These are phyloP conservation scores for Schizothorax lantsangensis DNA, from an alignment of 2,797 vertebrate genomes.

Conservation along the genomic window DNA sequence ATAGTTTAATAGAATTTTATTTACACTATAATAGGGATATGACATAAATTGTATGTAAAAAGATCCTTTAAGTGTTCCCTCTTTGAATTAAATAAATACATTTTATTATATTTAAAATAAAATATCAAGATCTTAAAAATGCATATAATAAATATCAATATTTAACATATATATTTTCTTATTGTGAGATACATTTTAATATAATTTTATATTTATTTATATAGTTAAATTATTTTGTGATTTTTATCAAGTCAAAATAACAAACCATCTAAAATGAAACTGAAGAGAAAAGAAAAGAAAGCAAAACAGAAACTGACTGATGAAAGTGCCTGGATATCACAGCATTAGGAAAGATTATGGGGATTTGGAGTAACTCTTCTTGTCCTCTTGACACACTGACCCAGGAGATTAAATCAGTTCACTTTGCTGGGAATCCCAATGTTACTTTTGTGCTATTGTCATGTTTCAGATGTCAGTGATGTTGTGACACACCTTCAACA, in stretches of 20 bases:
- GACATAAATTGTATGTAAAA: not conserved
- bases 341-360: conserved; percentile 54
- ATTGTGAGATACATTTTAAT: not conserved
- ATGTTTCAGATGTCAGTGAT: not conserved
- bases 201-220: no score
- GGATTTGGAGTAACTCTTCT: conserved; percentile 18
- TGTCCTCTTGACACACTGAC: conserved; percentile 58
- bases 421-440: conserved; percentile 20
- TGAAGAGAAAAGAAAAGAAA: not conserved
- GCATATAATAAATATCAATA: not conserved
- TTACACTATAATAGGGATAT: not conserved
- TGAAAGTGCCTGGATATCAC: conserved; percentile 31
- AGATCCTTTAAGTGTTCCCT: not conserved
- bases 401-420: conserved; percentile 62
- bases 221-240: not conserved
- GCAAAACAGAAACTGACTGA: not conserved
- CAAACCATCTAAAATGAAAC: not conserved
- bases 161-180: not conserved
- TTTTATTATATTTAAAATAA: not conserved
- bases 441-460: conserved; percentile 50
- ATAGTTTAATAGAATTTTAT: not conserved
- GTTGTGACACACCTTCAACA: conserved; percentile 86
- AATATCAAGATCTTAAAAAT: not conserved
- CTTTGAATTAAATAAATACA: not conserved
- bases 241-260: not conserved